phyloP scores from a whole-genome alignment of 64 coral and sea anemone genomes.

The Actinia tenebrosa region DNA sequence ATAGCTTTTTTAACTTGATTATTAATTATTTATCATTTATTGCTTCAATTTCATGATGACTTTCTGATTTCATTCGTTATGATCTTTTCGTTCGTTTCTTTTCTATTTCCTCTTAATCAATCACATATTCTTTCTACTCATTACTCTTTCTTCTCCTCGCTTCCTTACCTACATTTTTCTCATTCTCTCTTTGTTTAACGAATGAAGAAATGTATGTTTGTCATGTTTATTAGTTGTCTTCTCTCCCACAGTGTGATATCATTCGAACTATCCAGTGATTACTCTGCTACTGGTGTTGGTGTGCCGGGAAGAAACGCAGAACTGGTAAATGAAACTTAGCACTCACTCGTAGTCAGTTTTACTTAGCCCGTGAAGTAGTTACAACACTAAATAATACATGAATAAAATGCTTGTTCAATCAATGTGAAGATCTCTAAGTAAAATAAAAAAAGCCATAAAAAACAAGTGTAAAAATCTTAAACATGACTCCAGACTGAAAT shows the following conservation, averaged over 20 bases:
- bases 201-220: background rate
- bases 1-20: no score
- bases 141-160: background rate
- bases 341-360: background rate
- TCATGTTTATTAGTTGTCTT: background rate
- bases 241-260: conserved; percentile 39
- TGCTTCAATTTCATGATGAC: no score
- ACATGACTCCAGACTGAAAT: no score
- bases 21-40: no score
- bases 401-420: no score
- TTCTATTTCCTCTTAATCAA: background rate
- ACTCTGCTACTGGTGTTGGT: conserved; percentile 73
- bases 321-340: conserved; percentile 33
- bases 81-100: background rate
- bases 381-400: no score
- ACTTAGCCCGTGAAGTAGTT: no score
- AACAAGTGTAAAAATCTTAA: no score
- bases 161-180: background rate
- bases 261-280: conserved; percentile 84
- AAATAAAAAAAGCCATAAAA: no score
- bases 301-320: conserved; percentile 78
- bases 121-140: background rate
- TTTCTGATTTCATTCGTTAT: no score
- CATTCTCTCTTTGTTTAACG: background rate
- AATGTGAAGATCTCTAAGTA: no score